These are phyloP conservation scores for Xenops minutus DNA, from an alignment of 2,797 vertebrate species.

Conservation along the genomic window DNA sequence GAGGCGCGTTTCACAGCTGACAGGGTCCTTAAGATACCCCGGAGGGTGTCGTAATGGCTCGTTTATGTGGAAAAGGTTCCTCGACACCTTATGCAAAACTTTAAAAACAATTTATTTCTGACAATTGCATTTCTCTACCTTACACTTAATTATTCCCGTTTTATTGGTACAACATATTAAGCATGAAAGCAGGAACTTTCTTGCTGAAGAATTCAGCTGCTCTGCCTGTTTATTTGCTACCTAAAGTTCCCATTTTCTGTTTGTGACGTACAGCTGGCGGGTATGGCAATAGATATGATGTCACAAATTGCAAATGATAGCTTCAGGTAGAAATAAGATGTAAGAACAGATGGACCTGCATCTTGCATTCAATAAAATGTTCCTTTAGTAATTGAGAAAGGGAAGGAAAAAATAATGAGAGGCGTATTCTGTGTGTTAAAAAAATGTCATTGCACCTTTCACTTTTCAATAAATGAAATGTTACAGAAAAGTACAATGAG, in stretches of 20 bases:
- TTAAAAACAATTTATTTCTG: conserved; percentile 3
- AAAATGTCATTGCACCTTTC: not conserved
- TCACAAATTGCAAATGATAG: not conserved
- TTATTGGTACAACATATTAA: conserved; percentile 43
- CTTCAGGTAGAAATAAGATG: conserved; percentile 36
- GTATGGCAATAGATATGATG: not conserved
- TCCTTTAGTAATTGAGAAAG: not conserved
- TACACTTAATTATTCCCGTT: conserved; percentile 42
- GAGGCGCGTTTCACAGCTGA: conserved; percentile 18
- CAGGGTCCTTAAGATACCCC: conserved; percentile 15
- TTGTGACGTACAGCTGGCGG: not conserved
- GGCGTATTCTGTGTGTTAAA: not conserved
- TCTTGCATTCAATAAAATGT: not conserved
- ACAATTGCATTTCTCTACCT: conserved; percentile 13
- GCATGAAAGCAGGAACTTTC: not conserved
- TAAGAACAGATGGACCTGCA: conserved; percentile 30
- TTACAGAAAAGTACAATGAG: not conserved
- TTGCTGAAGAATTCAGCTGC: not conserved
- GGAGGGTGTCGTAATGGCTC: not conserved
- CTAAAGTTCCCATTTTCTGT: not conserved
- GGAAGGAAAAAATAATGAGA: not conserved
- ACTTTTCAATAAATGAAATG: not conserved
- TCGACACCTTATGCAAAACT: conserved; percentile 25
- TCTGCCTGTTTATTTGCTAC: not conserved
- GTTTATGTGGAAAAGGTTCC: conserved; percentile 48